These are phyloP conservation scores for Mungos mungo DNA, from an alignment of 2,113 vertebrate species.

Conservation along the genomic window DNA sequence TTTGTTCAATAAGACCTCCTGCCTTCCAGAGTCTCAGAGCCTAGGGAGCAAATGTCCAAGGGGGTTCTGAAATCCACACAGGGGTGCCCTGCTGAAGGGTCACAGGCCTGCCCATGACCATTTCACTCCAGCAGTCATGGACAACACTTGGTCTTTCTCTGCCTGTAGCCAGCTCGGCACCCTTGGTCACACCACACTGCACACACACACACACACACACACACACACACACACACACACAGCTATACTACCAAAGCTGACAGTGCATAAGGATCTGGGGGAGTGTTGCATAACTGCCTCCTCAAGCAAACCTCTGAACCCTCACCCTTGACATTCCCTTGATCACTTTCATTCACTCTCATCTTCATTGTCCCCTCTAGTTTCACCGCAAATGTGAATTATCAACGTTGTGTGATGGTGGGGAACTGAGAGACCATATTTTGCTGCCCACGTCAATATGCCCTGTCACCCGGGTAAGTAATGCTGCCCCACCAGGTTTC, in stretches of 20 bases:
- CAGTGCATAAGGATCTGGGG: not conserved
- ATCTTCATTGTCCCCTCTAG: constrained; percentile 75
- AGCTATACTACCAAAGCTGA: not conserved
- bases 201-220: not conserved
- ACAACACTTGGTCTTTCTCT: not conserved
- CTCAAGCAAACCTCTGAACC: not conserved
- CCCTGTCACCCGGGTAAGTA: constrained; percentile 91
- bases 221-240: not conserved
- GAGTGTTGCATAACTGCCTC: not conserved
- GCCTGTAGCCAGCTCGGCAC: not conserved
- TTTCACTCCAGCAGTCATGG: not conserved
- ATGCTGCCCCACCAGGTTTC: not conserved
- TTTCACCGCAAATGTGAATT: constrained; percentile 96
- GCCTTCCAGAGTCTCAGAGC: not conserved
- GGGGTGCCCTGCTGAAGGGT: not conserved
- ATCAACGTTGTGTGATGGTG: constrained; percentile 93
- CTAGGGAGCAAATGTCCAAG: not conserved
- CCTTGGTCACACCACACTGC: not conserved
- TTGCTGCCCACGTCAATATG: constrained; percentile 92
- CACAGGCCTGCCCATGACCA: not conserved
- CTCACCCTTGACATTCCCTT: not conserved
- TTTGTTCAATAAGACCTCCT: not conserved
- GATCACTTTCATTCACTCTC: not conserved
- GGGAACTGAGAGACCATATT: constrained; percentile 93
- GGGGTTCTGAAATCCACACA: not conserved